These are phyloP conservation scores for Myopa tessellatipennis DNA, from an alignment of 2,888 invertebrate genomes.

Conservation along the genomic window DNA sequence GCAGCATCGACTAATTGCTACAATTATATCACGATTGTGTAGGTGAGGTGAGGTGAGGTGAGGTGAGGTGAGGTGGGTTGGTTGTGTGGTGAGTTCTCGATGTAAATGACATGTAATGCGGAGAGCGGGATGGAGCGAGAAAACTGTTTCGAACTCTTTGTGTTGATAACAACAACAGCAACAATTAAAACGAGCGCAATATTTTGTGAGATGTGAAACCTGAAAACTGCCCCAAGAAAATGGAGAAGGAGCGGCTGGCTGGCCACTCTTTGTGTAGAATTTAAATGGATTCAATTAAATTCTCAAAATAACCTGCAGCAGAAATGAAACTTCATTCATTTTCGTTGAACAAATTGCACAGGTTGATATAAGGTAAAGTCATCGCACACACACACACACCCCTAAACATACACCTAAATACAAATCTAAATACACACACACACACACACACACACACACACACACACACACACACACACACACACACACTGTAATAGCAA, in stretches of 20 bases:
- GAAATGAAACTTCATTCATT: conserved; percentile 6
- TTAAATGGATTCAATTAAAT: conserved; percentile 11
- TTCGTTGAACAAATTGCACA: neutral
- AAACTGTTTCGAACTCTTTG: too few relatives aligned
- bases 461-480: neutral
- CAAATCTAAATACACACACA: neutral
- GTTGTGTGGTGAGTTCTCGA: too few relatives aligned
- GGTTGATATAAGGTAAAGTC: neutral
- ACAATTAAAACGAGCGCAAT: too few relatives aligned
- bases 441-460: neutral
- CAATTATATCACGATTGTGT: conserved; percentile 17
- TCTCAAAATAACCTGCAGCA: conserved; percentile 10
- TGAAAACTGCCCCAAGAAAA: too few relatives aligned
- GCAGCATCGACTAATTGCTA: conserved; percentile 15
- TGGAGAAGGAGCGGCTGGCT: too few relatives aligned
- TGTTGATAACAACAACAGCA: too few relatives aligned
- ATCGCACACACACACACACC: too few relatives aligned
- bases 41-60: neutral
- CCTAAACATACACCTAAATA: neutral
- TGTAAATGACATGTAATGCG: too few relatives aligned
- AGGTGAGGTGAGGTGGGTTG: neutral
- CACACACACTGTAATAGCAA: neutral
- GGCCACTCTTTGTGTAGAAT: neutral
- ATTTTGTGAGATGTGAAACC: too few relatives aligned
- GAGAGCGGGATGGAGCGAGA: too few relatives aligned